phyloP scores from a whole-genome alignment of 1,140 invertebrate genomes.

The Steinernema khuongi region DNA sequence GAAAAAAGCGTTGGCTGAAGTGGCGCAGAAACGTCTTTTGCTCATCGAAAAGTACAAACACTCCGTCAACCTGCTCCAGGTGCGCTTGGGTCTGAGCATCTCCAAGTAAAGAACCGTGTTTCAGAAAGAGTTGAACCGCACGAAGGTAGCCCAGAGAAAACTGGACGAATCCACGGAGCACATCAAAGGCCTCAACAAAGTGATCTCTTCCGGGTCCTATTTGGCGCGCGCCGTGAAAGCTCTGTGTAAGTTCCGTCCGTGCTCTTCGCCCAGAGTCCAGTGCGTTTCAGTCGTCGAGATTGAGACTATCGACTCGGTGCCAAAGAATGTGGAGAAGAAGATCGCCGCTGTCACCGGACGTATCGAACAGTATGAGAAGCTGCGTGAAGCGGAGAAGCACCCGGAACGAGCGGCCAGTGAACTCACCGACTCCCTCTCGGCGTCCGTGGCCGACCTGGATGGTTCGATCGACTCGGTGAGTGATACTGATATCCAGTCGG shows the following conservation, averaged over 20 bases:
- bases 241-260: not conserved
- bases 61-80: not conserved
- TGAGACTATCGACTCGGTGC: not conserved
- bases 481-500: not conserved
- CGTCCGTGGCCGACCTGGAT: not conserved
- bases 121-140: not conserved
- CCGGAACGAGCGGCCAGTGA: not conserved
- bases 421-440: not conserved
- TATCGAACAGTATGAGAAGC: not conserved
- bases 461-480: not conserved
- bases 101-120: not conserved
- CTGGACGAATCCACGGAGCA: not conserved
- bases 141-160: not conserved
- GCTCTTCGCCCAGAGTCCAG: not conserved
- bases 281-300: not conserved
- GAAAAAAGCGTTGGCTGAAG: not conserved
- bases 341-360: not conserved
- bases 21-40: not conserved
- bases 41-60: not conserved
- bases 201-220: not conserved
- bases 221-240: not conserved
- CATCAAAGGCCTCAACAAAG: not conserved
- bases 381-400: not conserved
- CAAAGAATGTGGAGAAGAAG: not conserved
- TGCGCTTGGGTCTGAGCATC: not conserved